Percentiles rank a stretch among this genome's conserved stretches.
These are phyloP conservation scores for Andinoacara biseriatus DNA, from an alignment of 2,113 vertebrate species.

Conservation along the genomic window DNA sequence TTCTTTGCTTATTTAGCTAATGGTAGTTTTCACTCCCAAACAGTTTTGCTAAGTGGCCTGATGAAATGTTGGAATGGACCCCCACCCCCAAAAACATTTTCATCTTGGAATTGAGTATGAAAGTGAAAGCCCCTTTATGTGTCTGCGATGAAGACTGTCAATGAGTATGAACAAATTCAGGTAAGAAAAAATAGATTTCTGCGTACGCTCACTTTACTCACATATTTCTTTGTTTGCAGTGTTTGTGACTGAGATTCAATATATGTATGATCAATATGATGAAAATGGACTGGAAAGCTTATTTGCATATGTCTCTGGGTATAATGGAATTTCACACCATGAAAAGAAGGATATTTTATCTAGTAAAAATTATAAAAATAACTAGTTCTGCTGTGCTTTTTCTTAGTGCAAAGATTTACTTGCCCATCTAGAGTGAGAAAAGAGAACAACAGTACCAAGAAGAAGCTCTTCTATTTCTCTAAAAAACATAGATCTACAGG, in stretches of 20 bases:
- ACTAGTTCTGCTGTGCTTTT: neutral
- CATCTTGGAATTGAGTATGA: too few species aligned
- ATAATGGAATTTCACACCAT: neutral
- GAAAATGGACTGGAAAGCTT: neutral
- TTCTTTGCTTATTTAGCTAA: too few species aligned
- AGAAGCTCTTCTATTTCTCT: neutral
- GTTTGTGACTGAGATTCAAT: neutral
- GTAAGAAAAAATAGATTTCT: too few species aligned
- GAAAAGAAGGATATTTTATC: neutral
- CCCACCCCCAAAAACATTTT: too few species aligned
- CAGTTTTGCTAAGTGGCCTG: too few species aligned
- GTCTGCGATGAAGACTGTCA: too few species aligned
- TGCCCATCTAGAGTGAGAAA: neutral
- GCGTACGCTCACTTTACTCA: neutral
- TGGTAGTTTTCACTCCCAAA: too few species aligned
- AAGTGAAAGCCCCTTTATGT: too few species aligned
- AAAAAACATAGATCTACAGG: constrained; percentile 8
- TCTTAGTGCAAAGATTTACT: neutral
- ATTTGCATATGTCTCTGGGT: too few species aligned
- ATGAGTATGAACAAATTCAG: neutral
- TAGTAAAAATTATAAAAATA: neutral
- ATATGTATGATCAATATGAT: neutral
- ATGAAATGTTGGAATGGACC: too few species aligned
- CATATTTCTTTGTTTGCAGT: neutral
- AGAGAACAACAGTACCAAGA: neutral